phyloP scores from a whole-genome alignment of 2,113 vertebrate species.

The Regulus satrapa region DNA sequence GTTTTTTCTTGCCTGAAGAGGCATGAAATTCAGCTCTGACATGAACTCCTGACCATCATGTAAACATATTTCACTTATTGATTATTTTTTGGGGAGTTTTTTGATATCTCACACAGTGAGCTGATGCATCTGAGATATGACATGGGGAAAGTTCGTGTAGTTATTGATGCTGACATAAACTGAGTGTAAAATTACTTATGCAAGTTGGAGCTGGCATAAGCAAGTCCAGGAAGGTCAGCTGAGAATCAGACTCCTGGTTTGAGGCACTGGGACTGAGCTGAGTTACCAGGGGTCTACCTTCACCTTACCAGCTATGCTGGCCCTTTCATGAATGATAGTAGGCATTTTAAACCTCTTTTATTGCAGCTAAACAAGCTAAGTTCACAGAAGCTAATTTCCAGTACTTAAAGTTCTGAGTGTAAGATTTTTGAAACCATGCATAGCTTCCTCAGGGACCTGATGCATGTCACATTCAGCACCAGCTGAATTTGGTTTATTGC shows the following conservation, averaged over 20 bases:
- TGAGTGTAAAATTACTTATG: neutral
- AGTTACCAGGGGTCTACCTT: neutral
- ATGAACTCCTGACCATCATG: neutral
- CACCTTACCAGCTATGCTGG: neutral
- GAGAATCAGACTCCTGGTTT: neutral
- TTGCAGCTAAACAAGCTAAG: fast-evolving
- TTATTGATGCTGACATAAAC: neutral
- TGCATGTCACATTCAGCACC: neutral
- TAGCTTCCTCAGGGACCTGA: neutral
- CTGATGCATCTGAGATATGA: neutral
- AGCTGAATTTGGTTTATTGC: no score
- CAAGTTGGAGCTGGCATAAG: neutral
- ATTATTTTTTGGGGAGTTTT: neutral
- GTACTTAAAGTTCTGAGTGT: neutral
- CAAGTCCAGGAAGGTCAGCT: neutral
- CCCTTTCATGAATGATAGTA: neutral
- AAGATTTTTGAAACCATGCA: neutral
- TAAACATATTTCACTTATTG: neutral
- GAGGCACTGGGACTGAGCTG: neutral
- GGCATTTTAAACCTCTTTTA: neutral
- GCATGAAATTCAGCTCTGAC: neutral
- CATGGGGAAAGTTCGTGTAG: neutral
- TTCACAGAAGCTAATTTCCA: neutral
- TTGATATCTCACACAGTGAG: neutral
- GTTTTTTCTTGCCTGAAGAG: neutral